Percentiles rank a stretch among this genome's conserved stretches.
Conservation (phyloP, 2,113 vertebrate genomes). For the Labrus mixtus region DNA sequence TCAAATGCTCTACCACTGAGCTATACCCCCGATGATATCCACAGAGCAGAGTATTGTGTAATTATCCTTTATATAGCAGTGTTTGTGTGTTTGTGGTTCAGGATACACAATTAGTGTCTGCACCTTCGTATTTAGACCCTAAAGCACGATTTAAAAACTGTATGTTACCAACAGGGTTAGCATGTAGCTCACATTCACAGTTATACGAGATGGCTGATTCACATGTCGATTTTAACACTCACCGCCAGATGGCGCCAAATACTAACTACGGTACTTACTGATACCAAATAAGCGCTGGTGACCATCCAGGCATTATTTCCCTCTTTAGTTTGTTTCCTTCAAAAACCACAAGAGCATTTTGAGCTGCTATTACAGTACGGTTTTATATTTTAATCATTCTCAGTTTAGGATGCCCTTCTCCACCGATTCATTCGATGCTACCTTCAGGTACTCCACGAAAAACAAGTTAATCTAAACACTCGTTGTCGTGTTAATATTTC, state of each 20-base stretch:
- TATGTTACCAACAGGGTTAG: not conserved
- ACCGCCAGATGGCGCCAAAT: conserved; percentile 24
- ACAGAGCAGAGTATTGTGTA: not conserved
- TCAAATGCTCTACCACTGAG: conserved; percentile 97
- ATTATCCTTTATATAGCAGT: not conserved
- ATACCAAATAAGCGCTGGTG: not conserved
- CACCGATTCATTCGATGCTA: not conserved
- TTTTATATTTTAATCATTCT: not conserved
- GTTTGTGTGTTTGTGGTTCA: too few species aligned
- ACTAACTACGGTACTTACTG: not conserved
- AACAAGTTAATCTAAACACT: not conserved
- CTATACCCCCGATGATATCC: conserved; percentile 87
- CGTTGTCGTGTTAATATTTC: too few species aligned
- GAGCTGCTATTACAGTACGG: too few species aligned
- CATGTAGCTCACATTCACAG: not conserved
- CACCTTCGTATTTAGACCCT: too few species aligned
- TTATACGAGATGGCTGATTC: not conserved
- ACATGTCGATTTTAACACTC: not conserved
- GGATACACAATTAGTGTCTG: too few species aligned
- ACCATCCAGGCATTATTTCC: not conserved
- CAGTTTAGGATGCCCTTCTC: not conserved
- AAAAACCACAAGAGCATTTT: too few species aligned
- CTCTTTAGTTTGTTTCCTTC: not conserved
- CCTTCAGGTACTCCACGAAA: not conserved
- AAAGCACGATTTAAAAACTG: too few species aligned